phyloP scores from a whole-genome alignment of 2,797 vertebrate genomes.

The Chaenodraco wilsoni region DNA sequence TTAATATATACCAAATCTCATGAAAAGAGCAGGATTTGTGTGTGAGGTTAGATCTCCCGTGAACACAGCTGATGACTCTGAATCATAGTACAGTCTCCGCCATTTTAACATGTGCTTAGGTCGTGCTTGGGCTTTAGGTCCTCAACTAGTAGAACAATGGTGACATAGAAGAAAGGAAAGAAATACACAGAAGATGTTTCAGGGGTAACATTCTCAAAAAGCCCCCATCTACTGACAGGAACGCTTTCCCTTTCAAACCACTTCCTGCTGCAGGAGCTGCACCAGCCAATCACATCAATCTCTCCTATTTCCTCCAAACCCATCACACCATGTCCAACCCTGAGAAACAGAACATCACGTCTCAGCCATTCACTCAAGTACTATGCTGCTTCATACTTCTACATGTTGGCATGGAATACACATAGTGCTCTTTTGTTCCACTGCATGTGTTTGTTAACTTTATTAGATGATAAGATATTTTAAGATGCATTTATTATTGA shows the following conservation, averaged over 20 bases:
- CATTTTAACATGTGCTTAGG: neutral
- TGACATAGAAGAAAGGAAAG: neutral
- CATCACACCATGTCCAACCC: rapidly evolving
- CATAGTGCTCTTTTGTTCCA: neutral
- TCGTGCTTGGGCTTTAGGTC: neutral
- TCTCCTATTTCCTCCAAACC: neutral
- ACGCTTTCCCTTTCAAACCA: constrained; percentile 72
- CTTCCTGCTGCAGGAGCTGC: constrained; percentile 60
- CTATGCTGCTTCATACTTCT: neutral
- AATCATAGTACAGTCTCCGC: too few relatives aligned
- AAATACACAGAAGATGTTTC: neutral
- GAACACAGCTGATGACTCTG: too few relatives aligned
- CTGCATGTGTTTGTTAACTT: neutral
- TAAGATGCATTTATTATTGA: neutral
- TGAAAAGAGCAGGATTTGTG: too few relatives aligned
- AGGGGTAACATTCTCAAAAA: constrained; percentile 26
- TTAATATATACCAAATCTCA: neutral
- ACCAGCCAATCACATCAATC: constrained; percentile 14
- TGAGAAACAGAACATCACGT: neutral
- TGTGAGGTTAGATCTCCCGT: neutral
- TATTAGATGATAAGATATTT: too few relatives aligned
- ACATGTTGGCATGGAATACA: neutral
- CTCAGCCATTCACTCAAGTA: neutral
- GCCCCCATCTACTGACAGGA: constrained; percentile 5
- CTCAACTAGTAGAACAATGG: neutral